Evolutionary conservation across 2,113 vertebrate genomes (phyloP).

Genomic region (Hipposideros armiger): DNA sequence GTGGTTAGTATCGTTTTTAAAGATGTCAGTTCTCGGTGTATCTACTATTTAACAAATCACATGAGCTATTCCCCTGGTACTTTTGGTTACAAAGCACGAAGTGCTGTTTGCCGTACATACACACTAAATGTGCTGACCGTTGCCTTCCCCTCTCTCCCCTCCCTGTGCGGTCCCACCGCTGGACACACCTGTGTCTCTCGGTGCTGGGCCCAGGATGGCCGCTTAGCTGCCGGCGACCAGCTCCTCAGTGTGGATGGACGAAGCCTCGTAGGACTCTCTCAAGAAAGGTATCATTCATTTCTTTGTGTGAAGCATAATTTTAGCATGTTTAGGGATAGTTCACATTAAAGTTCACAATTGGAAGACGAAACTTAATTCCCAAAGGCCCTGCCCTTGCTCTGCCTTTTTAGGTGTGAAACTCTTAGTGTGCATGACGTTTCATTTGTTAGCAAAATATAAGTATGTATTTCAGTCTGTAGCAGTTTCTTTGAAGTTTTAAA

Average conservation of each 20-base stretch:
- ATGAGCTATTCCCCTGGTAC: fast-evolving
- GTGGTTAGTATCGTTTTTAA: conserved; percentile 89
- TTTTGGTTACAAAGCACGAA: not conserved
- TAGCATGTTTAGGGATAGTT: not conserved
- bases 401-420: not conserved
- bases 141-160: not conserved
- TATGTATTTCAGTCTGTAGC: not conserved
- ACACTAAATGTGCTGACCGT: fast-evolving
- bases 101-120: not conserved
- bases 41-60: not conserved
- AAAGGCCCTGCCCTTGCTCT: too few species aligned
- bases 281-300: conserved; percentile 92
- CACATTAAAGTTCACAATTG: not conserved
- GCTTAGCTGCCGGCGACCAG: conserved; percentile 97
- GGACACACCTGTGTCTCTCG: fast-evolving
- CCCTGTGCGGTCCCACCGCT: not conserved
- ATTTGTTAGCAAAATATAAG: not conserved
- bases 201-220: conserved; percentile 91
- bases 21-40: not conserved
- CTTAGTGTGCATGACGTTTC: too few species aligned
- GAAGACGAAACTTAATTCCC: not conserved
- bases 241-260: conserved; percentile 97
- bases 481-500: not conserved
- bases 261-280: conserved; percentile 97
- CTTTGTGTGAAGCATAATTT: not conserved